Conservation (phyloP, 2,797 vertebrate genomes). For the Novumbra hubbsi region DNA sequence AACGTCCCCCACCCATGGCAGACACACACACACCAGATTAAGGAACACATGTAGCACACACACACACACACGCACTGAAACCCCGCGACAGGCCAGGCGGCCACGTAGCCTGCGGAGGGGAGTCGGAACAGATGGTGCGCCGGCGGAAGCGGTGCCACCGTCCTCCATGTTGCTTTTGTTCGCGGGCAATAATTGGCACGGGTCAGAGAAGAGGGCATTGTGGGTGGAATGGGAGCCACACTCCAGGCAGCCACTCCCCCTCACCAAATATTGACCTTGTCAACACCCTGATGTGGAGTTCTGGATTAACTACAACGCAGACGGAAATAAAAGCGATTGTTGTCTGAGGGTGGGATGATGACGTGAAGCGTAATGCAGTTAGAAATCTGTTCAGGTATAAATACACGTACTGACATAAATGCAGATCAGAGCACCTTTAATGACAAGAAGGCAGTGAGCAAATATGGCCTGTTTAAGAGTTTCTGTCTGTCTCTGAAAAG, state of each 20-base stretch:
- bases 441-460: background rate
- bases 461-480: background rate
- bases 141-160: slow-evolving; percentile 58
- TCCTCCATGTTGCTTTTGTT: slow-evolving; percentile 75
- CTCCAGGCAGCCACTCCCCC: slow-evolving; percentile 16
- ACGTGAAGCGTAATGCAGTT: background rate
- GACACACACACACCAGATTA: slow-evolving; percentile 11
- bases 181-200: slow-evolving; percentile 66
- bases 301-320: background rate
- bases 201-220: slow-evolving; percentile 14
- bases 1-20: slow-evolving; percentile 27
- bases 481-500: background rate
- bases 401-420: background rate
- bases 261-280: slow-evolving; percentile 11
- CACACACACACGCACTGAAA: slow-evolving; percentile 23
- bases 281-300: background rate
- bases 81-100: slow-evolving; percentile 8
- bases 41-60: slow-evolving; percentile 16
- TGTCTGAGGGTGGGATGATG: background rate
- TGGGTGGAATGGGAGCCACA: slow-evolving; percentile 47
- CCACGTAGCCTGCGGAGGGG: slow-evolving; percentile 16
- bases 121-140: slow-evolving; percentile 73
- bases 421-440: background rate
- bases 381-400: background rate
- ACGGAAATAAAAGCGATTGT: background rate